Conservation (phyloP, 2,113 vertebrate genomes). For the Anas platyrhynchos region DNA sequence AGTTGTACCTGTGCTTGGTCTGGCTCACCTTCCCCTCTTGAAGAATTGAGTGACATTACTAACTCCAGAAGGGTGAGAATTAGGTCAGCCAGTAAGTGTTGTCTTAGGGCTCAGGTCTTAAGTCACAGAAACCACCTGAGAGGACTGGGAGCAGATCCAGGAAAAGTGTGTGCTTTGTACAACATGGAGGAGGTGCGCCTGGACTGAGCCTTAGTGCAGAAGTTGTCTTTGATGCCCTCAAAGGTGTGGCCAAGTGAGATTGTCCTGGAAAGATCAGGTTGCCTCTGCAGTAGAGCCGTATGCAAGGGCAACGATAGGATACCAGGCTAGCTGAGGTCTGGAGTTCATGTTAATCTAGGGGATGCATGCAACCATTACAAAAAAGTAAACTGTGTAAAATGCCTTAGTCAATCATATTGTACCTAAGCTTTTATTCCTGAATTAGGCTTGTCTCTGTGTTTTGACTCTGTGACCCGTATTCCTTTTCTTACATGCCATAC, state of each 20-base stretch:
- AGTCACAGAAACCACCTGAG: neutral
- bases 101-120: no score
- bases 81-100: neutral
- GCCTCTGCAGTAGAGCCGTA: neutral
- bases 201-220: neutral
- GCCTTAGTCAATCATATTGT: neutral
- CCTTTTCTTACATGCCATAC: neutral
- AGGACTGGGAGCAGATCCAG: neutral
- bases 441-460: neutral
- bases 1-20: neutral
- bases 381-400: neutral
- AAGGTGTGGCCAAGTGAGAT: neutral
- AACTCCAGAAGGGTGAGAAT: neutral
- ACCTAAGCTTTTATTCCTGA: neutral
- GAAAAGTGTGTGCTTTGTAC: neutral
- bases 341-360: neutral
- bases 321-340: neutral
- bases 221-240: neutral
- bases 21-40: neutral
- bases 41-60: neutral
- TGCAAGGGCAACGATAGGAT: neutral
- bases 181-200: neutral
- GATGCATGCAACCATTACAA: neutral
- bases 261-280: neutral
- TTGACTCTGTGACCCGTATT: neutral